Percentiles rank a stretch among this genome's conserved stretches.
phyloP scores from a whole-genome alignment of 2,113 vertebrate genomes.

The Anser cygnoides region DNA sequence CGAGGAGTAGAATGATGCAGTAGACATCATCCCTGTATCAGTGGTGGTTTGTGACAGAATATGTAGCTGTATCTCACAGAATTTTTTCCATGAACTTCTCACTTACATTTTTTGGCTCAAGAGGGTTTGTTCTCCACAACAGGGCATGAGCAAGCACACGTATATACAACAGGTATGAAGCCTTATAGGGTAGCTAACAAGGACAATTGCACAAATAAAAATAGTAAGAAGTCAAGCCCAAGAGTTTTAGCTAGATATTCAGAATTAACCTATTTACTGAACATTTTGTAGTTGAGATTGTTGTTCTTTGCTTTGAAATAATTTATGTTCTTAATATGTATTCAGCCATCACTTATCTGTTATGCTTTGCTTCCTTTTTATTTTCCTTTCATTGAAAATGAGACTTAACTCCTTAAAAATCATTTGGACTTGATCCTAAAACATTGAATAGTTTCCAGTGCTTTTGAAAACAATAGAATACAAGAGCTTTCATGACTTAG shows the following conservation, averaged over 20 bases:
- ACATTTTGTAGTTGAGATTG: constrained; percentile 15
- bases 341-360: constrained; percentile 32
- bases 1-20: background rate
- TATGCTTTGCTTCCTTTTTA: constrained; percentile 54
- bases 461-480: background rate
- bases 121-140: background rate
- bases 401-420: constrained; percentile 15
- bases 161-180: background rate
- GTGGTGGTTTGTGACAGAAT: background rate
- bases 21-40: background rate
- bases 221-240: background rate
- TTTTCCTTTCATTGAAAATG: constrained; percentile 65
- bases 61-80: background rate
- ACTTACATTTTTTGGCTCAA: background rate
- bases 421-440: constrained; percentile 59
- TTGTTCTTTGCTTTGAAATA: constrained; percentile 50
- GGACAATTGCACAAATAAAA: constrained; percentile 8
- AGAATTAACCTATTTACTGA: constrained; percentile 23
- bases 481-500: background rate
- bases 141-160: background rate
- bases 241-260: background rate
- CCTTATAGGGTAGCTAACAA: background rate
- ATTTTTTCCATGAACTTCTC: background rate
- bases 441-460: background rate
- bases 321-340: background rate